These are phyloP conservation scores for Amblyopsis rosae DNA, from an alignment of 2,113 vertebrate species.

Conservation along the genomic window DNA sequence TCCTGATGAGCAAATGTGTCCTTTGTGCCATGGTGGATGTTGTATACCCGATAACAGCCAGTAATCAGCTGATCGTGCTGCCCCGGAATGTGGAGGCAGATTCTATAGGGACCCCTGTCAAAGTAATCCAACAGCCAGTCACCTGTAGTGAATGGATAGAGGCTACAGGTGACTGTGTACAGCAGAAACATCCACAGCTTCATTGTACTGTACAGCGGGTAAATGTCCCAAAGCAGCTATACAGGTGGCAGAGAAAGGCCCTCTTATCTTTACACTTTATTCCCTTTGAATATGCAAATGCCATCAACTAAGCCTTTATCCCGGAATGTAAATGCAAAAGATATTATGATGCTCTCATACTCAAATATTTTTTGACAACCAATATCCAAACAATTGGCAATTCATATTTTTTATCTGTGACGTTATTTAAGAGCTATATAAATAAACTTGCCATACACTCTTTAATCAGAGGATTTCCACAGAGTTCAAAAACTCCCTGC, in stretches of 20 bases:
- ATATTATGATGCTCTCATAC: not conserved
- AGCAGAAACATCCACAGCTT: slow-evolving; percentile 51
- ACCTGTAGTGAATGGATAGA: slow-evolving; percentile 13
- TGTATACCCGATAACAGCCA: slow-evolving; percentile 11
- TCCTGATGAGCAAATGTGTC: slow-evolving; percentile 12
- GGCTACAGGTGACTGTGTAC: slow-evolving; percentile 40
- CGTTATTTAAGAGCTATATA: too few relatives aligned
- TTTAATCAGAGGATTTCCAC: too few relatives aligned
- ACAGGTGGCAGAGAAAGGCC: not conserved
- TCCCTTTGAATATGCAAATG: slow-evolving; percentile 62
- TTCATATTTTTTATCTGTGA: too few relatives aligned
- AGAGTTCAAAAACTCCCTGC: too few relatives aligned
- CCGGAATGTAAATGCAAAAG: not conserved
- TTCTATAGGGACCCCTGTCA: slow-evolving; percentile 21
- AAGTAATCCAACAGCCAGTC: slow-evolving; percentile 24
- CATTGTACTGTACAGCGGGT: slow-evolving; percentile 41
- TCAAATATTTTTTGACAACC: not conserved
- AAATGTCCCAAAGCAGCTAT: slow-evolving; percentile 2
- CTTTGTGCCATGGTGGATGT: not conserved
- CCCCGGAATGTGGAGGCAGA: slow-evolving; percentile 18
- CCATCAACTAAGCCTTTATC: not conserved
- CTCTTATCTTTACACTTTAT: slow-evolving; percentile 45
- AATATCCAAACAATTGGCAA: too few relatives aligned
- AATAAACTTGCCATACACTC: too few relatives aligned
- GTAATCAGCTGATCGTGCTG: slow-evolving; percentile 16